phyloP scores from a whole-genome alignment of 2,888 invertebrate genomes.

The Pherbina coryleti region DNA sequence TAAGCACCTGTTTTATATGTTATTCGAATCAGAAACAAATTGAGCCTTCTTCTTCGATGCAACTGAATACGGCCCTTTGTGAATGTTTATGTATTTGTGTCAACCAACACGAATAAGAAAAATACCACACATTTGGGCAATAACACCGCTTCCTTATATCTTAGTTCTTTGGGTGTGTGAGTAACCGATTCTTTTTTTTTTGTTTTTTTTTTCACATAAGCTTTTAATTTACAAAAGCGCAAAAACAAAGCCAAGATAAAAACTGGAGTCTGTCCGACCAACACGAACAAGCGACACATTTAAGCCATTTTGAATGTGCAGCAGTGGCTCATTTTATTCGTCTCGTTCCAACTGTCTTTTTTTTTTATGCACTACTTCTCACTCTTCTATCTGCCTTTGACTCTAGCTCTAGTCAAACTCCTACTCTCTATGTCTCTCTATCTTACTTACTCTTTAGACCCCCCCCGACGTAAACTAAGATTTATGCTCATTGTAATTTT shows the following conservation, averaged over 20 bases:
- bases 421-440: neutral
- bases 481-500: constrained; percentile 27
- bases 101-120: too few species aligned
- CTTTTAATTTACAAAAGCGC: neutral
- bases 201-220: neutral
- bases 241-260: neutral
- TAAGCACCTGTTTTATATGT: too few species aligned
- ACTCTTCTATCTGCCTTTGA: neutral
- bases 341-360: too few species aligned
- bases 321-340: too few species aligned
- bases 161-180: too few species aligned
- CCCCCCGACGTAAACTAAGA: neutral
- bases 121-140: too few species aligned
- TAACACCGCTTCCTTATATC: too few species aligned
- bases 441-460: too few species aligned
- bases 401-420: neutral
- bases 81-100: too few species aligned
- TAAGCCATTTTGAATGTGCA: neutral
- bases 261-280: neutral
- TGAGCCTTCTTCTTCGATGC: too few species aligned
- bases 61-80: too few species aligned
- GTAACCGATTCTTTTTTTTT: neutral
- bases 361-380: neutral
- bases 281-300: neutral
- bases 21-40: too few species aligned